Evolutionary conservation across 2,113 vertebrate genomes (phyloP).

Genomic region (Paracanthobrama guichenoti): DNA sequence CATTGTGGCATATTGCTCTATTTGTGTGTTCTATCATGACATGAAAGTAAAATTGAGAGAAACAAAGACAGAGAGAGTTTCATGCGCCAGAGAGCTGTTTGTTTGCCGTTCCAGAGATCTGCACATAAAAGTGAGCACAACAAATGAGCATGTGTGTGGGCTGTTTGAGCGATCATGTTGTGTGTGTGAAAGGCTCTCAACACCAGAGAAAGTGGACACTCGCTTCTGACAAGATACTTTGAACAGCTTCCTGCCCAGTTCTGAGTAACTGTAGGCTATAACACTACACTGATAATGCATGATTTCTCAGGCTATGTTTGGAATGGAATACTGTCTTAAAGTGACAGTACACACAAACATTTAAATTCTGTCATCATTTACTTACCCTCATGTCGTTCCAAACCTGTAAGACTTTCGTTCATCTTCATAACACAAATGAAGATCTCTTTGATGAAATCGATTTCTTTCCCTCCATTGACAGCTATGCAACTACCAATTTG

Average conservation of each 20-base stretch:
- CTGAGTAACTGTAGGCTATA: too few relatives aligned
- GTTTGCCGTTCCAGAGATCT: neutral
- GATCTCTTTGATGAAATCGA: too few relatives aligned
- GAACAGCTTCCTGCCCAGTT: neutral
- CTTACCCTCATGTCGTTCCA: too few relatives aligned
- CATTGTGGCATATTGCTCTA: neutral
- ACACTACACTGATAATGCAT: too few relatives aligned
- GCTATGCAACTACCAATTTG: too few relatives aligned
- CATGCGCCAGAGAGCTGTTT: constrained; percentile 2
- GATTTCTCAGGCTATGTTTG: too few relatives aligned
- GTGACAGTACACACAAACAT: too few relatives aligned
- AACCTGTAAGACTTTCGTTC: too few relatives aligned
- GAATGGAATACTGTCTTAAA: too few relatives aligned
- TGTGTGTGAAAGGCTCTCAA: neutral
- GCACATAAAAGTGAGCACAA: constrained; percentile 9
- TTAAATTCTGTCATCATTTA: too few relatives aligned
- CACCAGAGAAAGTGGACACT: neutral
- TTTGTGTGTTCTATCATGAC: neutral
- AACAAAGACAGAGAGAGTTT: constrained; percentile 23
- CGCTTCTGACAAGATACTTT: constrained; percentile 1
- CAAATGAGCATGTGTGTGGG: neutral
- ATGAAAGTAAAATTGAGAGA: constrained; percentile 21
- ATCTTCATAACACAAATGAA: too few relatives aligned
- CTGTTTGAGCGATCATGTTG: constrained; percentile 2
- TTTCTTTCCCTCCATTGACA: too few relatives aligned